Conservation (phyloP, 2,113 vertebrate species). For the Brachyhypopomus occidentalis region DNA sequence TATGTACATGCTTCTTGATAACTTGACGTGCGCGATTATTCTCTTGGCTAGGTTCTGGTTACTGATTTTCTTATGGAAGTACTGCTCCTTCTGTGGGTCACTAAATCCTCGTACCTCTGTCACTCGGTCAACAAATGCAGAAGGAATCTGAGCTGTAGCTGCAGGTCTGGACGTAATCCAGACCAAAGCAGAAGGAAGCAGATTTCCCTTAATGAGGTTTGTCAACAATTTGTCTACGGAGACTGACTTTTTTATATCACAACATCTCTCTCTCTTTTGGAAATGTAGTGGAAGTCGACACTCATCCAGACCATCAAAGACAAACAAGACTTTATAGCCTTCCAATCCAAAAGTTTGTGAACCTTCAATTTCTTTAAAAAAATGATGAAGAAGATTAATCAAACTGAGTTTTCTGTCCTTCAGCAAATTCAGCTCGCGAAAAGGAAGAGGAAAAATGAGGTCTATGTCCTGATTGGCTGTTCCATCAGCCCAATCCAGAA, state of each 20-base stretch:
- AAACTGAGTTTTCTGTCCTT: background rate
- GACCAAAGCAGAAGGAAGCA: background rate
- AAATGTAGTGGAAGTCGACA: too few species aligned
- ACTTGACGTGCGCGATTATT: background rate
- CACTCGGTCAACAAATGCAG: background rate
- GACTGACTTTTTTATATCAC: background rate
- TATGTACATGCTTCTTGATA: conserved; percentile 5
- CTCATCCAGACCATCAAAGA: too few species aligned
- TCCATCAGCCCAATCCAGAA: too few species aligned
- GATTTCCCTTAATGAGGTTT: background rate
- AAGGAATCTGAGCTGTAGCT: background rate
- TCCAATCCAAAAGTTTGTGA: too few species aligned
- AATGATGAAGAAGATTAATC: background rate
- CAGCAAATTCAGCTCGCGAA: conserved; percentile 7
- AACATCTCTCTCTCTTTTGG: too few species aligned
- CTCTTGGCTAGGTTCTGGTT: background rate
- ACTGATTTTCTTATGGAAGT: background rate
- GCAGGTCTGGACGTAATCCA: background rate
- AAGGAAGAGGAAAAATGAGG: conserved; percentile 53
- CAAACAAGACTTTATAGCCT: too few species aligned
- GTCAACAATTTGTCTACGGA: background rate
- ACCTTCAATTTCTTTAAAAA: too few species aligned
- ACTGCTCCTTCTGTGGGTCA: conserved; percentile 8
- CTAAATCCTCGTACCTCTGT: conserved; percentile 7
- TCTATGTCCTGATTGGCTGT: background rate